Evolutionary conservation across 2,888 invertebrate genomes (phyloP).

Genomic region (Chymomyza amoena): DNA sequence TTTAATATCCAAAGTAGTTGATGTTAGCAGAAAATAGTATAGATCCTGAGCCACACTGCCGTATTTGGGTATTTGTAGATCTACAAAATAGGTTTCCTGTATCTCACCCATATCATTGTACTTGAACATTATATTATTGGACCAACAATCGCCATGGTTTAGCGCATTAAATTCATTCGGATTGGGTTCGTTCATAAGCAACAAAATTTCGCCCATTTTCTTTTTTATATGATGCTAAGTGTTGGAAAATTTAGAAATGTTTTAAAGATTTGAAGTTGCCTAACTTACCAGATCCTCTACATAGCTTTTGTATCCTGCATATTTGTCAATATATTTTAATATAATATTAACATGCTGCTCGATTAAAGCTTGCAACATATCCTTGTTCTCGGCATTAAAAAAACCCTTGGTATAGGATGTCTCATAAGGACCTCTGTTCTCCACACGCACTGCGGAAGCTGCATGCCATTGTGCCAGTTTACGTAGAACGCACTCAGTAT

Average conservation of each 20-base stretch:
- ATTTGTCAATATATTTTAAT: background rate
- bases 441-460: slow-evolving; percentile 50
- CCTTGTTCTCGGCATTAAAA: slow-evolving; percentile 18
- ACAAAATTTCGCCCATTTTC: background rate
- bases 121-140: slow-evolving; percentile 66
- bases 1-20: slow-evolving; percentile 52
- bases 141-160: slow-evolving; percentile 64
- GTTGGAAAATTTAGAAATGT: background rate
- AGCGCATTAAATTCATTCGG: slow-evolving; percentile 57
- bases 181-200: slow-evolving; percentile 20
- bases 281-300: background rate
- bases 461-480: slow-evolving; percentile 70
- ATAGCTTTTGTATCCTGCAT: background rate
- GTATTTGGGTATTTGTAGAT: slow-evolving; percentile 57
- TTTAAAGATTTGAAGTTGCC: no score
- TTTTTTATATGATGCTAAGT: background rate
- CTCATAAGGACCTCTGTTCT: slow-evolving; percentile 31
- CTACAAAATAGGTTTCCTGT: slow-evolving; percentile 52
- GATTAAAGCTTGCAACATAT: background rate
- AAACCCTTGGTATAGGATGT: slow-evolving; percentile 19
- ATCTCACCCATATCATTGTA: slow-evolving; percentile 45
- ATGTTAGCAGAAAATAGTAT: slow-evolving; percentile 59
- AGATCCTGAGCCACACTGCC: slow-evolving; percentile 60
- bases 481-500: slow-evolving; percentile 49
- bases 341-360: background rate